Base-by-base conservation (phyloP, 2,888 invertebrate genomes). In the Eupelmus urozonus region DNA sequence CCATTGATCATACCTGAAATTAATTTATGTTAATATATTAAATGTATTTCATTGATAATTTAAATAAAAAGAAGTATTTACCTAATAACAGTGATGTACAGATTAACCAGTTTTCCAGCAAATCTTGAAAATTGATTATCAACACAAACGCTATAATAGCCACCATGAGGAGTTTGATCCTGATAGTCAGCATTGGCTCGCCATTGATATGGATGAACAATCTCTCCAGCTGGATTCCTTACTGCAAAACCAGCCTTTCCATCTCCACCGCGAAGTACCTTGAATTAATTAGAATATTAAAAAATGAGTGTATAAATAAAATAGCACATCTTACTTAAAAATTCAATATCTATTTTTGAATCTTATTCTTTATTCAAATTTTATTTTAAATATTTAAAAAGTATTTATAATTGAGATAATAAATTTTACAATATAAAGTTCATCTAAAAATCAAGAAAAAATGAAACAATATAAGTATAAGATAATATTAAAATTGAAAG, bases 211-310 rank as follows among this genome's bases (percentile, higher is more conserved):
- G 97, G 97, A 86, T 96, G 95, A 5, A 97, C 96, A 82, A 96
- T 93, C 87, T 94, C 92, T 0, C 96, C 96, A 72, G 93, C 93
- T 0, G 97, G 97, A 90, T 97, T 95, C 79, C 96, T 92, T 0
- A 98, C 96, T 0, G 96, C 96, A 88, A 97, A 96, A 1, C 97
- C 97, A 78, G 97, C 97, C 94, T 96, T 97, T 11, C 97, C 96
- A 91, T 98, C 97, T 23, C 97, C 97, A 5, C 98, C 98, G 88
- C 96, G 93, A 82, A 98, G 92, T 25, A 97, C 97, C 97, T 97
- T 70, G 0, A 53, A 51, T 18, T 34, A 23, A 53, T 13, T 34
- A 5, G 9, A 3, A 34, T 34, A 34, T 34, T 34, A 34, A 13
- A 45, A 45, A 16, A 45, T 45, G 13, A 16, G 13, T 45, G 13